phyloP scores from a whole-genome alignment of 2,888 invertebrate species.

The Drosophila maculinotata region DNA sequence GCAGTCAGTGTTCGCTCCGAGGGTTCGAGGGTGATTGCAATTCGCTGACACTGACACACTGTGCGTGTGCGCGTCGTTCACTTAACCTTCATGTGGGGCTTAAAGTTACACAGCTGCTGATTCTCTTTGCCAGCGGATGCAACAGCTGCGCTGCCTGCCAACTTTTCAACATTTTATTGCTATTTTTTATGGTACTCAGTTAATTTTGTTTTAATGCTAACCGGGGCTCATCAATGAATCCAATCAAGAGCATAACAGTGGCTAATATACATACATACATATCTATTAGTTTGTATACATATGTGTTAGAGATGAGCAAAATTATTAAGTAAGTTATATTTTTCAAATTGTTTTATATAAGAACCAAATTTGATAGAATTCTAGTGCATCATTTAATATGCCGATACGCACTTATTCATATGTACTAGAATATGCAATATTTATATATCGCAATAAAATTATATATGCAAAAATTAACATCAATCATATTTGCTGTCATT shows the following conservation, averaged over 20 bases:
- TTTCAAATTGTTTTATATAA: no score
- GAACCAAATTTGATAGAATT: no score
- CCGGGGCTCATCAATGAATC: slow-evolving; percentile 32
- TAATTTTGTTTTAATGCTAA: slow-evolving; percentile 40
- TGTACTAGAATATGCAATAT: no score
- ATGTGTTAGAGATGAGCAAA: no score
- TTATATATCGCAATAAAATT: no score
- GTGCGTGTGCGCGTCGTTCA: slow-evolving; percentile 42
- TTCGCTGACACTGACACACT: neutral
- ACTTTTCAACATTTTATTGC: slow-evolving; percentile 37
- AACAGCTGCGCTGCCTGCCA: slow-evolving; percentile 16
- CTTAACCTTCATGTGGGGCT: slow-evolving; percentile 56
- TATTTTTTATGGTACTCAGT: slow-evolving; percentile 36
- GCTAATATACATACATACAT: slow-evolving; percentile 16
- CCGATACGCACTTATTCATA: no score
- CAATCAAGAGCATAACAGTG: slow-evolving; percentile 40
- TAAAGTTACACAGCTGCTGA: slow-evolving; percentile 36
- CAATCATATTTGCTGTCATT: no score
- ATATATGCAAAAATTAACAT: no score
- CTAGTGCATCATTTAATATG: no score
- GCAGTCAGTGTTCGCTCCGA: slow-evolving; percentile 15
- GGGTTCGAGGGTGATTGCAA: no score
- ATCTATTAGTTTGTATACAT: no score
- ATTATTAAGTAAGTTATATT: no score
- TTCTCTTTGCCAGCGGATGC: slow-evolving; percentile 6